A percentile compares a stretch with the other conserved stretches of the same genome.
Evolutionary conservation across 53 echinoderm and acorn worm species (phyloP).

Genomic region (Temnopleurus reevesii): DNA sequence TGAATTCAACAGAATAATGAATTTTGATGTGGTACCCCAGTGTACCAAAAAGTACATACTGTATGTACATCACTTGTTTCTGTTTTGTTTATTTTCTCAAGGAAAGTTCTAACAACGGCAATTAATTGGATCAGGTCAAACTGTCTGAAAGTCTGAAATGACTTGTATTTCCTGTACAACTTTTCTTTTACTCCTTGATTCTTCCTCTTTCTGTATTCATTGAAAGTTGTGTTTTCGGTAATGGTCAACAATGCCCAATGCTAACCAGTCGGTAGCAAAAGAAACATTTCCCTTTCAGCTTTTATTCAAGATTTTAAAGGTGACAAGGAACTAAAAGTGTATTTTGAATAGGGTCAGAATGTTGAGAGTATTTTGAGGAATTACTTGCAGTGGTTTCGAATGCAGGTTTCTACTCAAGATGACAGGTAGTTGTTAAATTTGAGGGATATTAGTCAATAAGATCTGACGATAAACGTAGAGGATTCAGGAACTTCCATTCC

Average conservation of each 20-base stretch:
- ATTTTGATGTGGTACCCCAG: too few relatives aligned
- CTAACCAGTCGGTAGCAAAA: background rate
- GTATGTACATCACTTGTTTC: too few relatives aligned
- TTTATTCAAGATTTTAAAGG: background rate
- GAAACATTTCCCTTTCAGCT: background rate
- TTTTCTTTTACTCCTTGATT: background rate
- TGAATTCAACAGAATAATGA: too few relatives aligned
- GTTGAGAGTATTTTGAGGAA: background rate
- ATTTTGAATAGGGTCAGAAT: background rate
- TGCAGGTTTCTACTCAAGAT: background rate
- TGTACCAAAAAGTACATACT: too few relatives aligned
- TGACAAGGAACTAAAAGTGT: conserved; percentile 1
- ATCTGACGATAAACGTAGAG: background rate
- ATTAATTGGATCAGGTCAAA: background rate
- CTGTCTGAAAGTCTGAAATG: background rate
- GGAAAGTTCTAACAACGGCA: background rate
- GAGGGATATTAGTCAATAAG: conserved; percentile 33
- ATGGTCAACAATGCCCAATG: background rate
- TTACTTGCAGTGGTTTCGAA: background rate
- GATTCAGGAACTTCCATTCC: conserved; percentile 1
- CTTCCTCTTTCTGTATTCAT: background rate
- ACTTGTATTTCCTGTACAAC: background rate
- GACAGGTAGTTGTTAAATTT: conserved; percentile 1
- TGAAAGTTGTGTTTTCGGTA: background rate
- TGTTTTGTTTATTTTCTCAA: background rate